Evolutionary conservation across 2,888 invertebrate genomes (phyloP).

Genomic region (Dolomedes plantarius): DNA sequence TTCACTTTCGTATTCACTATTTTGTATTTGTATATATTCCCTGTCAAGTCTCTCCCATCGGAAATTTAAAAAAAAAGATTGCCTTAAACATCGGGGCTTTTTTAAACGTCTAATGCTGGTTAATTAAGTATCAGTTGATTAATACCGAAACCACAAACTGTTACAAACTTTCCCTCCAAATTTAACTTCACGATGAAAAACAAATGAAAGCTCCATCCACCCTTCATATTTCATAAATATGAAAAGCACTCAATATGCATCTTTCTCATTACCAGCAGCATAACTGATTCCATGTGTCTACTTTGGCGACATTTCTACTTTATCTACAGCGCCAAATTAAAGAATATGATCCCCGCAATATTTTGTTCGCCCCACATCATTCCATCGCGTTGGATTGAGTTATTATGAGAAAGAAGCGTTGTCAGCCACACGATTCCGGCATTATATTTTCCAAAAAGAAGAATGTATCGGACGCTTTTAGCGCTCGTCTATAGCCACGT

Average conservation of each 20-base stretch:
- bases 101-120: too few species aligned
- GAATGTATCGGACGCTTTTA: slow-evolving; percentile 59
- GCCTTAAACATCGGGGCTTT: too few species aligned
- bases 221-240: too few species aligned
- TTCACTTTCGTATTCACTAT: too few species aligned
- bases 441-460: slow-evolving; percentile 52
- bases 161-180: too few species aligned
- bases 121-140: too few species aligned
- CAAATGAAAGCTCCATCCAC: too few species aligned
- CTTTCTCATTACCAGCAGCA: background rate
- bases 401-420: slow-evolving; percentile 64
- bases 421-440: slow-evolving; percentile 60
- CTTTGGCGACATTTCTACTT: background rate
- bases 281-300: background rate
- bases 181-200: too few species aligned
- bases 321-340: background rate
- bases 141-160: too few species aligned
- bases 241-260: background rate
- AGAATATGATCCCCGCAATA: slow-evolving; percentile 36
- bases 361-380: slow-evolving; percentile 46
- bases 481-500: slow-evolving; percentile 40
- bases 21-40: too few species aligned
- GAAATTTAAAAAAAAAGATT: too few species aligned
- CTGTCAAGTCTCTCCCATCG: too few species aligned
- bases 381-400: slow-evolving; percentile 64